Conservation (phyloP, 2,888 invertebrate genomes). For the Zelleria hepariella region DNA sequence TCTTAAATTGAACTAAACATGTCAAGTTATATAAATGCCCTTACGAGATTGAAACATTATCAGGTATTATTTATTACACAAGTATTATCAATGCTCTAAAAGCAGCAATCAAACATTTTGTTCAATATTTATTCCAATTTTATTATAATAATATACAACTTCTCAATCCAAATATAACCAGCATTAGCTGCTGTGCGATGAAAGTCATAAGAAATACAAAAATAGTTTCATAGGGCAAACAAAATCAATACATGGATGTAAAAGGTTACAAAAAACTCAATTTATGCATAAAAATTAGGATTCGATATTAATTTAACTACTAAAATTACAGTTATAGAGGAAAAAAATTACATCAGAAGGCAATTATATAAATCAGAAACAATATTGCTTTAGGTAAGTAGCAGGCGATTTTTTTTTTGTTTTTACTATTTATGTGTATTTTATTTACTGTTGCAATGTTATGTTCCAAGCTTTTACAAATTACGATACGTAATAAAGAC, state of each 20-base stretch:
- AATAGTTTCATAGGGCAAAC: too few relatives aligned
- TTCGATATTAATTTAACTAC: slow-evolving; percentile 45
- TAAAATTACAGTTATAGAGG: slow-evolving; percentile 45
- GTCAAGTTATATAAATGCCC: slow-evolving; percentile 6
- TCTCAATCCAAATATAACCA: too few relatives aligned
- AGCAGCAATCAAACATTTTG: neutral
- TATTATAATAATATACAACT: neutral
- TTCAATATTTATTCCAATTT: neutral
- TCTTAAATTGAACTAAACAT: slow-evolving; percentile 3
- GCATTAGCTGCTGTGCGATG: too few relatives aligned
- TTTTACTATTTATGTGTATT: neutral
- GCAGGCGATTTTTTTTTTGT: neutral
- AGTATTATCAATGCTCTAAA: neutral
- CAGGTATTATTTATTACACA: neutral
- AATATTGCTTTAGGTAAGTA: neutral
- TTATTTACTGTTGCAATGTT: neutral
- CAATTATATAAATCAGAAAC: slow-evolving; percentile 1
- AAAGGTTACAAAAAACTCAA: slow-evolving; percentile 38
- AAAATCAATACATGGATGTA: slow-evolving; percentile 45
- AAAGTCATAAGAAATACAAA: slow-evolving; percentile 12
- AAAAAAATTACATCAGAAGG: slow-evolving; percentile 7
- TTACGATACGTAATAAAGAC: slow-evolving; percentile 26
- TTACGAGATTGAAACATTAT: slow-evolving; percentile 3
- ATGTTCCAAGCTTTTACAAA: neutral
- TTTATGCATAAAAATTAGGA: slow-evolving; percentile 46